Evolutionary conservation across 2,888 invertebrate species (phyloP).

Genomic region (Andricus quercusramuli): DNA sequence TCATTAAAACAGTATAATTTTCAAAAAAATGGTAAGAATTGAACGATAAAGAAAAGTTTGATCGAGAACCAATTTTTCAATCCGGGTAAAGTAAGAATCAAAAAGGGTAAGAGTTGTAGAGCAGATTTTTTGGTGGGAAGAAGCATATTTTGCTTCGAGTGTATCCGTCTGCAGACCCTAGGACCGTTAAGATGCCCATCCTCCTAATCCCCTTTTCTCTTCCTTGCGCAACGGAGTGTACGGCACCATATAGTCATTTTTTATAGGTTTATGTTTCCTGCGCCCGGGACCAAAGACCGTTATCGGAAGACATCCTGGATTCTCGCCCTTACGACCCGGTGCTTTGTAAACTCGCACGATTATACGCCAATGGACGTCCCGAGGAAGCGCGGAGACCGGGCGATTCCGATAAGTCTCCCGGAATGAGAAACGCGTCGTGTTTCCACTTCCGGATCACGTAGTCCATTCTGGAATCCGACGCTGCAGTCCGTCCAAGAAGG

Average conservation of each 20-base stretch:
- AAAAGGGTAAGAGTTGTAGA: slow-evolving; percentile 27
- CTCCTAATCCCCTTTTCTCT: slow-evolving; percentile 54
- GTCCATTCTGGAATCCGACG: slow-evolving; percentile 12
- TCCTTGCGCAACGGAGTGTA: not conserved
- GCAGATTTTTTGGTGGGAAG: slow-evolving; percentile 54
- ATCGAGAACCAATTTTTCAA: too few relatives aligned
- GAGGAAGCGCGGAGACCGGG: slow-evolving; percentile 7
- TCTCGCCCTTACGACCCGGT: slow-evolving; percentile 50
- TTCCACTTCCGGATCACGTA: slow-evolving; percentile 39
- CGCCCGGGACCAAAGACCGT: slow-evolving; percentile 51
- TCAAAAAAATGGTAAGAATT: too few relatives aligned
- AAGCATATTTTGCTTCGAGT: slow-evolving; percentile 72
- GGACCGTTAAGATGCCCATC: slow-evolving; percentile 75
- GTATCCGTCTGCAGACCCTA: slow-evolving; percentile 68
- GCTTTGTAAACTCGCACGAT: slow-evolving; percentile 60
- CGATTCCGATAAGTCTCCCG: slow-evolving; percentile 21
- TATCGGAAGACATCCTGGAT: slow-evolving; percentile 47
- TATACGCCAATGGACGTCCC: slow-evolving; percentile 54
- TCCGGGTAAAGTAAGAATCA: not conserved
- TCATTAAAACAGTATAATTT: too few relatives aligned
- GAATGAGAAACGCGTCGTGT: slow-evolving; percentile 27
- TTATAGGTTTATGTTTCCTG: slow-evolving; percentile 65
- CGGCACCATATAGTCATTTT: slow-evolving; percentile 53
- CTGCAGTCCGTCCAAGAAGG: not conserved
- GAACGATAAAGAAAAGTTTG: too few relatives aligned